These are phyloP conservation scores for Cantharis rustica DNA, from an alignment of 2,888 invertebrate species.

Conservation along the genomic window DNA sequence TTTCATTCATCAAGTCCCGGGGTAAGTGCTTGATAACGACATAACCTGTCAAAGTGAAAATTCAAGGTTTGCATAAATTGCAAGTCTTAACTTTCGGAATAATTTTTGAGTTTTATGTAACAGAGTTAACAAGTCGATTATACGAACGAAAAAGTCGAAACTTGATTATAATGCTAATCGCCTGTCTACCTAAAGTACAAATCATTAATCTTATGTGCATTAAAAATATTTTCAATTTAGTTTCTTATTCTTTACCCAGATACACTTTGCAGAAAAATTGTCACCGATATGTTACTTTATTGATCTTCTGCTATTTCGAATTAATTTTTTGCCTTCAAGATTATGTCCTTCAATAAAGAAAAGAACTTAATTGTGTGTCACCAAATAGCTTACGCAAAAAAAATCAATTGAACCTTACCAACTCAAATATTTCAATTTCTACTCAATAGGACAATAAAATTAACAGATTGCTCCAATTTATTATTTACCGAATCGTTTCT, in stretches of 20 bases:
- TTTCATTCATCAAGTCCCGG: slow-evolving; percentile 17
- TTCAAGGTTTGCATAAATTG: slow-evolving; percentile 11
- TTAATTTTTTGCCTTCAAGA: not conserved
- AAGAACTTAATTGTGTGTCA: not conserved
- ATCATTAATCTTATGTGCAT: not conserved
- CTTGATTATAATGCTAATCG: not conserved
- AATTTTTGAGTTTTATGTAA: not conserved
- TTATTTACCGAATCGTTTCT: not conserved
- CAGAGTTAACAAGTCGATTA: not conserved
- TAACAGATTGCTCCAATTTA: not conserved
- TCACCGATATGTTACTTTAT: not conserved
- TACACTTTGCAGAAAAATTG: not conserved
- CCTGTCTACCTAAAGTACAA: not conserved
- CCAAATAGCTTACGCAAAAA: not conserved
- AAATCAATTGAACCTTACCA: not conserved
- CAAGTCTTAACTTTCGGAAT: not conserved
- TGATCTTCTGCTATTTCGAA: not conserved
- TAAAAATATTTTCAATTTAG: not conserved
- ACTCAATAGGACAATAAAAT: not conserved
- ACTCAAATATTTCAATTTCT: not conserved
- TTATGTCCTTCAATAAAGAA: not conserved
- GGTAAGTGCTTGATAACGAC: slow-evolving; percentile 6
- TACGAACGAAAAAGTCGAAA: not conserved
- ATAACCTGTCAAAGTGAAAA: slow-evolving; percentile 4
- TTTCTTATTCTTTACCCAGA: not conserved